Percentiles rank a stretch among this genome's conserved stretches.
These are phyloP conservation scores for Telmatochromis sp. DNA, from an alignment of 2,113 vertebrate genomes.

Conservation along the genomic window DNA sequence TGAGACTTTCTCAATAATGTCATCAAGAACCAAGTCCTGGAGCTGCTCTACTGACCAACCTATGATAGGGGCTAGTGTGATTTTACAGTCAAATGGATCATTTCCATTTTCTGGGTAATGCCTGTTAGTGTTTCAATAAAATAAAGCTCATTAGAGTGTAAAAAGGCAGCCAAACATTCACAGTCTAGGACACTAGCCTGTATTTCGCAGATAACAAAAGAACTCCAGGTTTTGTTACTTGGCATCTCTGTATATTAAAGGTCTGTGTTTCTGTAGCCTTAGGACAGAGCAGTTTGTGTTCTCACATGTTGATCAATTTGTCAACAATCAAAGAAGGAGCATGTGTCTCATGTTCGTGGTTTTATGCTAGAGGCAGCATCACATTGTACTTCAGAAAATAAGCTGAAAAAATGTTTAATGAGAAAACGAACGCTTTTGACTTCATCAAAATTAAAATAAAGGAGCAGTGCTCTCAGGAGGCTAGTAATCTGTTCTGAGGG, in stretches of 20 bases:
- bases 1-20: slow-evolving; percentile 33
- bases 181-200: neutral
- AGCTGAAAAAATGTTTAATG: neutral
- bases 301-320: neutral
- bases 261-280: neutral
- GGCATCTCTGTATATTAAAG: neutral
- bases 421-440: neutral
- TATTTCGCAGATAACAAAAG: neutral
- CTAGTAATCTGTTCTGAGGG: slow-evolving; percentile 2
- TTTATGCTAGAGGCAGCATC: neutral
- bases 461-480: neutral
- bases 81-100: slow-evolving; percentile 1
- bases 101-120: slow-evolving; percentile 20
- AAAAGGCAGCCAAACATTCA: slow-evolving; percentile 8
- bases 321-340: neutral
- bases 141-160: slow-evolving; percentile 8
- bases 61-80: neutral
- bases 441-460: slow-evolving; percentile 35
- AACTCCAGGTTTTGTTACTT: neutral
- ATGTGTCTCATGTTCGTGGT: neutral
- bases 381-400: neutral
- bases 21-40: neutral
- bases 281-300: neutral
- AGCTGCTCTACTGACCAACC: slow-evolving; percentile 32
- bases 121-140: slow-evolving; percentile 25